Conservation (phyloP, 2,888 invertebrate genomes). For the Athalia cordata region DNA sequence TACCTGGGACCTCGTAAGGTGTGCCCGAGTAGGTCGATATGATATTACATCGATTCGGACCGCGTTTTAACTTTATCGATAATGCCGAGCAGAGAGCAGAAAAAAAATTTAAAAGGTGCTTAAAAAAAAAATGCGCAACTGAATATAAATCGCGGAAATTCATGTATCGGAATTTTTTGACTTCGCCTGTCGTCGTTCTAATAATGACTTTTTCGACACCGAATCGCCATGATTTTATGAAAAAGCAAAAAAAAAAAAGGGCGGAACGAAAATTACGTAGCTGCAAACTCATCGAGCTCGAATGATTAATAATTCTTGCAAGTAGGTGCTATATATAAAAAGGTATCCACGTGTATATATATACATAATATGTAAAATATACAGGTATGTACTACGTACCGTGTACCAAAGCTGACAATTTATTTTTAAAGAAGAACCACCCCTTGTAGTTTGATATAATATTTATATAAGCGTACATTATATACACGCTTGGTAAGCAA, state of each 20-base stretch:
- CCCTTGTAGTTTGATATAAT: conserved; percentile 26
- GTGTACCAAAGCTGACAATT: conserved; percentile 28
- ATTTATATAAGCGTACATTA: conserved; percentile 21
- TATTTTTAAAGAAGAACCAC: conserved; percentile 32
- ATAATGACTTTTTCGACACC: no score
- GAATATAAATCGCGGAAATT: no score
- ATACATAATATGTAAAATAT: conserved; percentile 3
- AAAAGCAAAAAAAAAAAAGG: no score
- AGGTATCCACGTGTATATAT: neutral
- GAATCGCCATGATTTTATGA: no score
- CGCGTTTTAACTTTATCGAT: neutral
- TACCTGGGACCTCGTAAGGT: neutral
- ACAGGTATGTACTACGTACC: no score
- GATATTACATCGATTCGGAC: neutral
- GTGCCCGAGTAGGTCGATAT: neutral
- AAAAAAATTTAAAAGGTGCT: neutral
- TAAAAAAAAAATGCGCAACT: neutral
- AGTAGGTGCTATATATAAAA: neutral
- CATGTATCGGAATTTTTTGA: no score
- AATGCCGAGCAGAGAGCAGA: neutral
- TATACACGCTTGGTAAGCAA: neutral
- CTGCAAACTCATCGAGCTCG: neutral
- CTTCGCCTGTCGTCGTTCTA: no score
- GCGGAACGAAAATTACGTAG: no score
- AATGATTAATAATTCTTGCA: neutral